phyloP scores from a whole-genome alignment of 2,888 invertebrate genomes.

The Ypsolopha sequella region DNA sequence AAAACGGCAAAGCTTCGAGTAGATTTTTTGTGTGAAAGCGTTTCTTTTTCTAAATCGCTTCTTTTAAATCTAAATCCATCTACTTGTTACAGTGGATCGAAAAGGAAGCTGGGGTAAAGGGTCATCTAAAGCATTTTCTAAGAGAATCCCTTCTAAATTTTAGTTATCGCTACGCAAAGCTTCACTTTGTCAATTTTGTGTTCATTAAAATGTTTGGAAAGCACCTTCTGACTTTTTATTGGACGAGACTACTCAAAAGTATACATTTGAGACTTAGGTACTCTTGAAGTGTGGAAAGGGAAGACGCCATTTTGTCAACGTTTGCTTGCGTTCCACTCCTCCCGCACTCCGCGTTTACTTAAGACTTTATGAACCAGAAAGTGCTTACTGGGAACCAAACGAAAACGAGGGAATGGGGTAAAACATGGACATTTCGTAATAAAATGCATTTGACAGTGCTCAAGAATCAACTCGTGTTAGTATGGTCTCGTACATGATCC shows the following conservation, averaged over 20 bases:
- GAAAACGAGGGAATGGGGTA: constrained; percentile 11
- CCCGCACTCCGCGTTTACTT: too few species aligned
- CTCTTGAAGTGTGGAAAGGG: too few species aligned
- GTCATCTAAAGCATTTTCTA: constrained; percentile 40
- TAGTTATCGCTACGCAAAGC: constrained; percentile 48
- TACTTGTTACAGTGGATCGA: constrained; percentile 30
- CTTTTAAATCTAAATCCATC: constrained; percentile 42
- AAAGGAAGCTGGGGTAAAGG: constrained; percentile 37
- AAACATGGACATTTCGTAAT: constrained; percentile 4
- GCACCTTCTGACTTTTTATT: constrained; percentile 4
- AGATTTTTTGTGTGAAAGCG: constrained; percentile 35
- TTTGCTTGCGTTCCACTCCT: too few species aligned
- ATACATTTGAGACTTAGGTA: too few species aligned
- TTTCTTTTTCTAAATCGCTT: constrained; percentile 33
- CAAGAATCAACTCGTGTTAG: constrained; percentile 14
- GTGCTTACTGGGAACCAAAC: constrained; percentile 2
- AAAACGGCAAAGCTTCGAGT: constrained; percentile 46
- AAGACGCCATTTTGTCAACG: too few species aligned
- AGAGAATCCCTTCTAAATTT: constrained; percentile 35
- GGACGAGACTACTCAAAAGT: too few species aligned
- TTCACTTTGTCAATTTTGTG: constrained; percentile 30
- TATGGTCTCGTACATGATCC: constrained; percentile 12
- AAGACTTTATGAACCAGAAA: constrained; percentile 1
- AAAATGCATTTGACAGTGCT: constrained; percentile 11
- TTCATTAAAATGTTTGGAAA: constrained; percentile 4